Base-by-base conservation (phyloP, 2,888 invertebrate genomes). In the Achlya flavicornis region DNA sequence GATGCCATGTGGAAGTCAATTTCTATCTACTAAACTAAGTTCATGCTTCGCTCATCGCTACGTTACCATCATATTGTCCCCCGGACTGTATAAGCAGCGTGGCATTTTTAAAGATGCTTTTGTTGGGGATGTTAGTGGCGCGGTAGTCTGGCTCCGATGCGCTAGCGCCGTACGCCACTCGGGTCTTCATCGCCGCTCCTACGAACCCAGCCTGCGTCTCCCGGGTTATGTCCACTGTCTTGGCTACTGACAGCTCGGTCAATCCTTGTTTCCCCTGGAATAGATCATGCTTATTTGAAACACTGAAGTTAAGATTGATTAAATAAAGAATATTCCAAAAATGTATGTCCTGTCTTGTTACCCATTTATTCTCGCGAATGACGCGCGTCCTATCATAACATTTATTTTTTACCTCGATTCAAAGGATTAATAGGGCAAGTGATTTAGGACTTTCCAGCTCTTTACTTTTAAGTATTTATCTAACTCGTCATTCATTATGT, bases 41-140 rank as follows among this genome's bases (percentile, higher is more conserved):
- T 26, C 26, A 26, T 26, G 26, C 26, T 26, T 26, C 26, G 26
- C 26, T 26, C 26, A 26, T 41, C 3, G 41, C 12, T 41, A 41
- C 41, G 8, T 78, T 70, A 96, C 97, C 96, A 69, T 95, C 95
- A 89, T 99, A 99, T 87, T 99, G 99, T 62, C 98, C 99, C 16
- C 99, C 99, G 1, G 99, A 98, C 82, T 99, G 99, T 74, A 99
- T 95, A 38, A 99, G 95, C 66, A 98, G 95, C 0, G 98, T 96
- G 69, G 97, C 97, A 71, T 97, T 96, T 63, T 94, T 95, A 62
- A 95, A 96, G 38, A 99, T 95, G 58, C 90, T 88, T 7, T 94
- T 89, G 79, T 96, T 96, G 6, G 97, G 96, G n/a, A 93, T 91
- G 71, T 94, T 94, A 19, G 95, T 96, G 0, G 96, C 95, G 69